Base-by-base conservation (phyloP, 2,888 invertebrate genomes). In the Polydesmus complanatus region DNA sequence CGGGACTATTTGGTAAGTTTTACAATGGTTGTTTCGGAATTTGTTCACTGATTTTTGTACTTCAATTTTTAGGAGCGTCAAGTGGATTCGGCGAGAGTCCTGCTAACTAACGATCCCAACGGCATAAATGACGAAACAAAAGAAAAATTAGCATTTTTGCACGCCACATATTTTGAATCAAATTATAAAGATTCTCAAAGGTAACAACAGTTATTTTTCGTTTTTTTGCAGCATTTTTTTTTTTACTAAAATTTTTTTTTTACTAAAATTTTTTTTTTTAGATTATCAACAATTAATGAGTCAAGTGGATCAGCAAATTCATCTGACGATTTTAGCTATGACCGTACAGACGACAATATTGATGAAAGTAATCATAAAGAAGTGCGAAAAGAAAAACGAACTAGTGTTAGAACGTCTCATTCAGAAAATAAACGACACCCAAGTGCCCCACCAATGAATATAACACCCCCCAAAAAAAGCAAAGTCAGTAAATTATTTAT, bases 321-420 rank as follows among this genome's bases (percentile, higher is more conserved):
- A 1, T 87, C 88, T 70, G 81, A 87, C 70, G 88, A 88, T 66
- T 85, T 85, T 70, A 69, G 71, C 62, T 73, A 71, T 66, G 89
- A 90, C 18, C 83, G 85, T 27, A 89, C 89, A 0, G 90, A 88
- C 68, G 89, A 90, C 68, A 88, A 88, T 72, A 74, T 89, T 60
- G 86, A 88, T 65, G 70, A 65, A 21, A 25, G 37, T 1, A 51
- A 54, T n/a, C 23, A 26, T 1, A 60, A 55, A 21, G 27, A 2
- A 19, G 47, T 37, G 0, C n/a, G n/a, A n/a, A n/a, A n/a, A n/a
- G 54, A 62, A 19, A 55, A 51, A 19, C 25, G 50, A 14, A 58
- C 61, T 1, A 65, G 49, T 22, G 58, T 62, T 1, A 37, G 37
- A 37, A 5, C 14, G 37, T 37, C 37, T 37, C 5, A 8, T 37